Evolutionary conservation across 37 sponge, comb jelly and placozoan species (phyloP), one percentile per base, ranked within the genome.

Genomic region (Tethya wilhelma): DNA sequence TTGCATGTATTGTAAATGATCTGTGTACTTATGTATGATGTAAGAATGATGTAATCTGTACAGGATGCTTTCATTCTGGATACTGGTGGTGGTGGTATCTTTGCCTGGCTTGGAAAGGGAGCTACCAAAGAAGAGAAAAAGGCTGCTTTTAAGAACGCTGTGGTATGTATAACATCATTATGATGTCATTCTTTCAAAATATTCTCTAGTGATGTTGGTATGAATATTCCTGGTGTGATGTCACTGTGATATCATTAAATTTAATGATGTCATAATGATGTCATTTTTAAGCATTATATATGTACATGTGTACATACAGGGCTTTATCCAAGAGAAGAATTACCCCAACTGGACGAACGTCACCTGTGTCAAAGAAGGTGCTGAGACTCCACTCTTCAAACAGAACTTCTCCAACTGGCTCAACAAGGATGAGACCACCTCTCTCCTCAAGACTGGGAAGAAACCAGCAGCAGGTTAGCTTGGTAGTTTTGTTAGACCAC

Each of bases 41-140:
- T 14, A 19, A 49, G 9, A 19, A 7, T 64, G 37, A 2, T 5
- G 22, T 9, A 38, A 19, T 9, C 53, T 49, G 14, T 14, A 36
- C 60, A 97, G 92, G 95, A 95, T 79, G 87, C 91, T 69, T 97
- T 95, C 71, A 92, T 97, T 44, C 80, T 95, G 49, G 96, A 95
- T 78, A 91, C 91, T 55, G 98, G 98, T 0, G 55, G 79, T 60
- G 71, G 75, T 22, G 95, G 85, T 22, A 84, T 97, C 46, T 94
- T 82, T 90, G 98, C 86, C 0, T 97, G 98, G 98, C 71, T 94
- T 2, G 98, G 98, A 23, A 91, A 89, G 55, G 84, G 80, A 17
- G 91, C 98, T 65, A 93, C 95, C 12, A 59, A 83, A 20, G 79
- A 96, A 44, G 97, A 96, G 86, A 87, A 77, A 78, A 87, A 84